Evolutionary conservation across 2,113 vertebrate genomes (phyloP).

Genomic region (Coptodon rendalli): DNA sequence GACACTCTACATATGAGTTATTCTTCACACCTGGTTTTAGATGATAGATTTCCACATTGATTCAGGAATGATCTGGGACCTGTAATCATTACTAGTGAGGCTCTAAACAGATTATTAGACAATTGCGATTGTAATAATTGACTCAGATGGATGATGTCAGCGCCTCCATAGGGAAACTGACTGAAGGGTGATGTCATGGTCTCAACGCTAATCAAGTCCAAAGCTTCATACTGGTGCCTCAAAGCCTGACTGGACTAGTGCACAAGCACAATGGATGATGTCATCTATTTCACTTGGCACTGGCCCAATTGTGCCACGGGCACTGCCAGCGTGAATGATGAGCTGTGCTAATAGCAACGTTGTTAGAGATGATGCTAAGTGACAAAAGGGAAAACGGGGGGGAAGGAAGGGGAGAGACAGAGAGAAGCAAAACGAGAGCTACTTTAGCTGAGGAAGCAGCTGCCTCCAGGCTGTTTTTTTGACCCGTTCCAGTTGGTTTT

Average conservation of each 20-base stretch:
- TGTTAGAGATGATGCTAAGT: constrained; percentile 16
- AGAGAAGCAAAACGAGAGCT: background rate
- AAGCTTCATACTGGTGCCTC: constrained; percentile 27
- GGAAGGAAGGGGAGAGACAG: background rate
- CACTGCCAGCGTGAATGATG: constrained; percentile 23
- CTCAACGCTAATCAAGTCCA: constrained; percentile 37
- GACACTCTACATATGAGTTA: constrained; percentile 33
- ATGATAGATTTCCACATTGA: constrained; percentile 4
- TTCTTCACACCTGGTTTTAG: constrained; percentile 47
- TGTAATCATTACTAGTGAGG: constrained; percentile 10
- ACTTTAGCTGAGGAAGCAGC: background rate
- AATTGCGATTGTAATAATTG: constrained; percentile 17
- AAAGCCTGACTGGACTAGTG: constrained; percentile 42
- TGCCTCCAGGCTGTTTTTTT: constrained; percentile 2
- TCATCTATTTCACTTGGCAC: constrained; percentile 55
- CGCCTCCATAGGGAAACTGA: constrained; percentile 12
- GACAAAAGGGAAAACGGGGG: background rate
- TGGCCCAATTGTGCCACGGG: constrained; percentile 45
- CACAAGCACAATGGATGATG: constrained; percentile 47
- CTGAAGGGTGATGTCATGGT: constrained; percentile 42
- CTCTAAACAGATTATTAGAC: constrained; percentile 26
- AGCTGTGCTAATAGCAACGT: constrained; percentile 39
- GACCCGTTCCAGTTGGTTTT: constrained; percentile 6
- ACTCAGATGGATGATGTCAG: constrained; percentile 59
- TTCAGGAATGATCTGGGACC: background rate